These are phyloP conservation scores for Sycophaga agraensis DNA, from an alignment of 1,140 invertebrate species.

Conservation along the genomic window DNA sequence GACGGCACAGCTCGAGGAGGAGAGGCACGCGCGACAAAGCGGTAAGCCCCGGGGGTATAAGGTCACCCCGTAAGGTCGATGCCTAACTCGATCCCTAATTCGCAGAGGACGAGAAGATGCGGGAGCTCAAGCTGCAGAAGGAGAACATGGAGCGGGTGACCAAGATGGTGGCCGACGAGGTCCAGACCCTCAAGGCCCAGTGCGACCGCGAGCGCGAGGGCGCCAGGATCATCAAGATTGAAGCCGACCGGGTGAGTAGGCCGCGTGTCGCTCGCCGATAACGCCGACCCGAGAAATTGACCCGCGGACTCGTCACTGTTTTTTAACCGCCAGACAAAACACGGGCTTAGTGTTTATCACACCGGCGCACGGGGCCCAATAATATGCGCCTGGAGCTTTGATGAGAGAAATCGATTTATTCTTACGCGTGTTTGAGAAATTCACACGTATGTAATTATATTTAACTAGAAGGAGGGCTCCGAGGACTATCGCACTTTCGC, in stretches of 20 bases:
- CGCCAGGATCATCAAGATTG: constrained; percentile 57
- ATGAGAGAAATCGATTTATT: no score
- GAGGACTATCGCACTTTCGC: no score
- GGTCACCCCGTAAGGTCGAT: background rate
- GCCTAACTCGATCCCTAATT: background rate
- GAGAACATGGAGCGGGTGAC: constrained; percentile 66
- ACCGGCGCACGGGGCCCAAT: no score
- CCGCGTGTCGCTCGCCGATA: no score
- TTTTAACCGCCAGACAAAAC: no score
- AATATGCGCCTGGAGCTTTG: no score
- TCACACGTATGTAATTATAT: no score
- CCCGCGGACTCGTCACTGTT: no score
- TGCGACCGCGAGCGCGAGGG: constrained; percentile 64
- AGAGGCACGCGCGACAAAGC: constrained; percentile 54
- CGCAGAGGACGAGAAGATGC: constrained; percentile 42
- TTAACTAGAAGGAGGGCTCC: no score
- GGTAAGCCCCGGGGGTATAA: constrained; percentile 37
- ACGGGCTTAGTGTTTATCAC: no score
- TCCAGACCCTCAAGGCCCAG: constrained; percentile 62
- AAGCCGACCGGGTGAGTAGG: constrained; percentile 51
- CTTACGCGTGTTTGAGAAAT: no score
- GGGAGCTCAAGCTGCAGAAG: constrained; percentile 59
- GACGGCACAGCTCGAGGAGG: constrained; percentile 61
- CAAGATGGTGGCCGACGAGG: constrained; percentile 66
- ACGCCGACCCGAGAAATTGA: no score